phyloP scores from a whole-genome alignment of 1,140 invertebrate genomes.

The Eubasilissa regina region DNA sequence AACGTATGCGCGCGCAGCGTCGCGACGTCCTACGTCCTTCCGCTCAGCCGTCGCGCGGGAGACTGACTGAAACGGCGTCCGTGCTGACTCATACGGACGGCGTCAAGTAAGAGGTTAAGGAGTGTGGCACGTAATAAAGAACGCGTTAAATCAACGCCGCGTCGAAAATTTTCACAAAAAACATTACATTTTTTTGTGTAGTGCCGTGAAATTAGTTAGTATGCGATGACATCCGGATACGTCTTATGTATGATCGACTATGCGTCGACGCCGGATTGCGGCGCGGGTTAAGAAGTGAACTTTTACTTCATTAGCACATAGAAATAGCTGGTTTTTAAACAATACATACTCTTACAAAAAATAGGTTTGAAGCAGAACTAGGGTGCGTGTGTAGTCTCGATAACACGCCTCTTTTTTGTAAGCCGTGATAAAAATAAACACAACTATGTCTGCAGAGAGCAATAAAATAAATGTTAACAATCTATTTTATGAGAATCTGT shows the following conservation, averaged over 20 bases:
- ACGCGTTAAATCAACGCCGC: no score
- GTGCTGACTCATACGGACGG: background rate
- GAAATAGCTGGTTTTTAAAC: background rate
- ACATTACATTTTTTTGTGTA: background rate
- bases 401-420: slow-evolving; percentile 24
- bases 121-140: background rate
- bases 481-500: slow-evolving; percentile 9
- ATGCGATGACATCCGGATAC: background rate
- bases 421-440: background rate
- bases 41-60: slow-evolving; percentile 20
- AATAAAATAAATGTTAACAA: slow-evolving; percentile 19
- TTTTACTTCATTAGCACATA: slow-evolving; percentile 13
- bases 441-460: background rate
- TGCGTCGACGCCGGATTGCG: slow-evolving; percentile 25
- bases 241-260: slow-evolving; percentile 26
- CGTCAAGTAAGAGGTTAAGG: background rate
- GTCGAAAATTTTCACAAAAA: no score
- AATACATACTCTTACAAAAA: background rate
- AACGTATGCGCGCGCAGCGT: slow-evolving; percentile 22
- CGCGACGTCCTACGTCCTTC: background rate
- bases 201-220: background rate
- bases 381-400: slow-evolving; percentile 14
- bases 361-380: background rate
- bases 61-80: slow-evolving; percentile 14
- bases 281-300: slow-evolving; percentile 6